phyloP scores from a whole-genome alignment of 2,113 vertebrate genomes.

The human region GRCh38 chr11:115383001-115383500 shows the following conservation, averaged over 20 bases:
- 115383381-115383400: not conserved
- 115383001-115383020: conserved; percentile 20
- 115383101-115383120: not conserved
- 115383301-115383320: not conserved
- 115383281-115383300: not conserved
- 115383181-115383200: conserved; percentile 13
- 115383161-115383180: not conserved
- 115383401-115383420: conserved; percentile 84
- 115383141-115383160: conserved; percentile 28
- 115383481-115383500: conserved; percentile 85
- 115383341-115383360: not conserved
- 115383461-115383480: conserved; percentile 86
- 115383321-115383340: conserved; percentile 37
- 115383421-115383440: conserved; percentile 89
- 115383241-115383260: not conserved
- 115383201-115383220: conserved; percentile 3
- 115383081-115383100: conserved; percentile 31
- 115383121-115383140: conserved; percentile 26
- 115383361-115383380: conserved; percentile 23
- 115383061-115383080: not conserved
- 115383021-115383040: not conserved
- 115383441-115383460: conserved; percentile 85
- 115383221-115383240: not conserved
- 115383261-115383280: not conserved
- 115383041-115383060: not conserved